These are phyloP conservation scores for Ramphastos sulfuratus DNA, from an alignment of 2,113 vertebrate species.

Conservation along the genomic window DNA sequence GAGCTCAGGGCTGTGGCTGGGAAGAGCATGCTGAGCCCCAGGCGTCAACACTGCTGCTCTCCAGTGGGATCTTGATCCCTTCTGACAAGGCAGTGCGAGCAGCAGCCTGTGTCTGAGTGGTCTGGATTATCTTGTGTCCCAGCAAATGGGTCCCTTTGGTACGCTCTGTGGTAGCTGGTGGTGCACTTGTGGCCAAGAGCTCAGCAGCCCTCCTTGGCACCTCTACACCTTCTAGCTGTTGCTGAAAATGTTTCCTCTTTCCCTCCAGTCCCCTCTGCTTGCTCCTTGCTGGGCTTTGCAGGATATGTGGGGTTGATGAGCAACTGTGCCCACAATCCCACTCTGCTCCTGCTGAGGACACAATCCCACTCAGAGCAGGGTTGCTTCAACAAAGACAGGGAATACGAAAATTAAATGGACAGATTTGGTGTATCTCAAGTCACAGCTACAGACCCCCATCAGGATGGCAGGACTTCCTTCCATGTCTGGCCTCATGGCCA, in stretches of 20 bases:
- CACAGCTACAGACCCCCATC: background rate
- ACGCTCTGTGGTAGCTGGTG: rapidly evolving
- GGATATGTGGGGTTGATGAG: rapidly evolving
- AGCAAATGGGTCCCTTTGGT: background rate
- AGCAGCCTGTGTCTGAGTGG: rapidly evolving
- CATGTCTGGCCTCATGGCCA: rapidly evolving
- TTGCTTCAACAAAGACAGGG: background rate
- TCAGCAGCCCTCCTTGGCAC: background rate
- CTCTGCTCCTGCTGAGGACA: background rate
- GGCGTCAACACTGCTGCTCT: background rate
- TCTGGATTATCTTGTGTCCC: background rate
- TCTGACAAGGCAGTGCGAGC: rapidly evolving
- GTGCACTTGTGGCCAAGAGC: background rate
- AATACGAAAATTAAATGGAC: background rate
- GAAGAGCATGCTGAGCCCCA: rapidly evolving
- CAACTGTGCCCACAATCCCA: rapidly evolving
- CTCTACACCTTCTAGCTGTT: background rate
- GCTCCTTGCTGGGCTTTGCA: rapidly evolving
- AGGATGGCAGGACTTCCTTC: background rate
- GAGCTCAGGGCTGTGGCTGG: background rate
- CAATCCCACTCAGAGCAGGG: background rate
- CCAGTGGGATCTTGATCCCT: background rate
- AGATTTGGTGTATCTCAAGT: background rate
- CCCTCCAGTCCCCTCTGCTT: background rate
- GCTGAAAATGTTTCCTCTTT: background rate